Evolutionary conservation across 2,888 invertebrate species (phyloP).

Genomic region (Pristionchus exspectatus): DNA sequence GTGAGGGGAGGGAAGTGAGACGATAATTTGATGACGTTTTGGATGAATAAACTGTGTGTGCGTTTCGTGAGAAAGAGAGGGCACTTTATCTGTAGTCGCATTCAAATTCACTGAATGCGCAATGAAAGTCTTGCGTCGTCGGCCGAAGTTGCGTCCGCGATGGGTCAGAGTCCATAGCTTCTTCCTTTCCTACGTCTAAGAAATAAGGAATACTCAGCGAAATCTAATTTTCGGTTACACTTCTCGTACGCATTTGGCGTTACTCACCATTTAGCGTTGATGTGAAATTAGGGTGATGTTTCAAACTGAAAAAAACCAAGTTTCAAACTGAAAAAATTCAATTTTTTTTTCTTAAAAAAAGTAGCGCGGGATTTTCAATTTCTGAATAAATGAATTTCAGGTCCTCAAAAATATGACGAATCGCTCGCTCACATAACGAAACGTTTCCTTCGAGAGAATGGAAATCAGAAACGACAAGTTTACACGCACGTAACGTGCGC

Average conservation of each 20-base stretch:
- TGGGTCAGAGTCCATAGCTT: neutral
- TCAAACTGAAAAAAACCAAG: neutral
- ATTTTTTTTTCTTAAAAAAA: too few relatives aligned
- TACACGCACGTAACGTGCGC: constrained; percentile 70
- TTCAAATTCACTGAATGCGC: neutral
- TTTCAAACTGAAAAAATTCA: neutral
- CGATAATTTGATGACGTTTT: constrained; percentile 11
- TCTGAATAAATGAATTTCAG: constrained; percentile 49
- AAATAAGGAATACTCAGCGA: neutral
- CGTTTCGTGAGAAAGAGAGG: neutral
- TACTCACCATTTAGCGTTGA: neutral
- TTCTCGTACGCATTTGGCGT: neutral
- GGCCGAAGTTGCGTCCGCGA: neutral
- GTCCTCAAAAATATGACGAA: constrained; percentile 62
- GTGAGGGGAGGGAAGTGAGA: neutral
- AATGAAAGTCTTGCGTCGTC: neutral
- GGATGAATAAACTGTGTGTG: neutral
- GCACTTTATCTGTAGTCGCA: neutral
- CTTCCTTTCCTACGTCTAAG: neutral
- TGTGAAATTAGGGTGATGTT: neutral
- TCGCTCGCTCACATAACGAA: constrained; percentile 66
- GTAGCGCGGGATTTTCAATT: neutral
- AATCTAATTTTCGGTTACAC: neutral
- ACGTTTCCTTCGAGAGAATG: constrained; percentile 65
- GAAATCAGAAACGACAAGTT: constrained; percentile 65